Evolutionary conservation across 2,888 invertebrate genomes (phyloP).

Genomic region (Spodoptera picta): DNA sequence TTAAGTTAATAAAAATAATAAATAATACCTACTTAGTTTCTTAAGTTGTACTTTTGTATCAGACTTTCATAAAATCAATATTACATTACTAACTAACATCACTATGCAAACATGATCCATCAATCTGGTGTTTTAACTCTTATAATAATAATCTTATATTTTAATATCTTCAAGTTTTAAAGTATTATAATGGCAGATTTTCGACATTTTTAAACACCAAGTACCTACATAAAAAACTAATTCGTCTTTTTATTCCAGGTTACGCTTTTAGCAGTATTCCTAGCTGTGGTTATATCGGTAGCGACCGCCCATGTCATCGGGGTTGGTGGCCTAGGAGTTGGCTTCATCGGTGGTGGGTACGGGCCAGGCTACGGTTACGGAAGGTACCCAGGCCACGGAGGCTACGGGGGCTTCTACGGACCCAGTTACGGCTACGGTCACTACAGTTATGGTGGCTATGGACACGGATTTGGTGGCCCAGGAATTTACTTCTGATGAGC

Average conservation of each 20-base stretch:
- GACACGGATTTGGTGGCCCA: constrained; percentile 19
- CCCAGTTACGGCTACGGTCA: constrained; percentile 35
- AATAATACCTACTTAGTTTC: too few species aligned
- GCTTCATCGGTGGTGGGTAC: constrained; percentile 3
- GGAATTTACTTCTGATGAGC: background rate
- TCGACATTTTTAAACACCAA: too few species aligned
- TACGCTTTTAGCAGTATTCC: constrained; percentile 19
- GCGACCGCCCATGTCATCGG: constrained; percentile 19
- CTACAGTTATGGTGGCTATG: constrained; percentile 28
- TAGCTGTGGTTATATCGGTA: constrained; percentile 16
- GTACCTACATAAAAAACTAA: background rate
- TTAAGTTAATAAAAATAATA: too few species aligned
- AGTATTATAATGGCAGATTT: too few species aligned
- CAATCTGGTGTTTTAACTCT: background rate
- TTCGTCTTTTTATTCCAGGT: constrained; percentile 29
- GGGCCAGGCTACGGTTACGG: constrained; percentile 42
- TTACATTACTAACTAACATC: too few species aligned
- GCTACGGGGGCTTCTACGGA: constrained; percentile 5
- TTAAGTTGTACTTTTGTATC: too few species aligned
- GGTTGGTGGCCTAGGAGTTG: constrained; percentile 8
- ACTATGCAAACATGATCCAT: too few species aligned
- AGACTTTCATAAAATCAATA: too few species aligned
- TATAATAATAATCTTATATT: too few species aligned
- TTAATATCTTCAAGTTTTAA: too few species aligned
- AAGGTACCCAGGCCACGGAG: background rate